These are phyloP conservation scores for Drosophila bunnanda DNA, from an alignment of 2,888 invertebrate genomes.

Conservation along the genomic window DNA sequence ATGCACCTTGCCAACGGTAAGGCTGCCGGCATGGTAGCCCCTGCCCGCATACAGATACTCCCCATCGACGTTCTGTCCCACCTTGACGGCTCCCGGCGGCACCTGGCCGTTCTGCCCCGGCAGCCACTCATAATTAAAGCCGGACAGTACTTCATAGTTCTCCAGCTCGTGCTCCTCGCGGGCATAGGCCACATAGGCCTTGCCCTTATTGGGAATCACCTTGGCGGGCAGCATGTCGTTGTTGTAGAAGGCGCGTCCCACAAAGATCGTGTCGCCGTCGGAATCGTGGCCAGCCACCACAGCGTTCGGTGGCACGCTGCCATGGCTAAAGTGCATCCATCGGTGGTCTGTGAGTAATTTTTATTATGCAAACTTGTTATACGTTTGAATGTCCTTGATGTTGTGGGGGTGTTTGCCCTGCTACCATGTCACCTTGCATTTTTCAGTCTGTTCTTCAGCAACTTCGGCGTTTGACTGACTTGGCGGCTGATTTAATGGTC, in stretches of 20 bases:
- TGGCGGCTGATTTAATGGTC: slow-evolving; percentile 23
- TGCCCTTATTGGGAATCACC: slow-evolving; percentile 87
- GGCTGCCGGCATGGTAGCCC: slow-evolving; percentile 88
- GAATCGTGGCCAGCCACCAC: slow-evolving; percentile 88
- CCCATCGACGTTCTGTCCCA: slow-evolving; percentile 88
- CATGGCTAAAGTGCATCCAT: slow-evolving; percentile 85
- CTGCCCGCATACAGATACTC: slow-evolving; percentile 89
- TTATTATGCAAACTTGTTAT: neutral
- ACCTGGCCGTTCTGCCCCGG: slow-evolving; percentile 87
- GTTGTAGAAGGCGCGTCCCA: slow-evolving; percentile 89
- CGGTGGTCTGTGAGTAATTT: slow-evolving; percentile 70
- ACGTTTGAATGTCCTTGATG: neutral
- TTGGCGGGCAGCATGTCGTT: slow-evolving; percentile 88
- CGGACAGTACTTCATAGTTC: slow-evolving; percentile 88
- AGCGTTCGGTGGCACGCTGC: slow-evolving; percentile 82
- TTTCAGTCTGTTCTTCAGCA: slow-evolving; percentile 25
- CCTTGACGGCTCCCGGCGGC: slow-evolving; percentile 88
- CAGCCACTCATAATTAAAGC: slow-evolving; percentile 88
- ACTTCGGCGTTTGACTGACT: slow-evolving; percentile 21
- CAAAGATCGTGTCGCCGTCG: slow-evolving; percentile 90
- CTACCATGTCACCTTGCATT: slow-evolving; percentile 14
- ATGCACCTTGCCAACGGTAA: slow-evolving; percentile 90
- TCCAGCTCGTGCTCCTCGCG: slow-evolving; percentile 88
- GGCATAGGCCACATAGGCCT: slow-evolving; percentile 87
- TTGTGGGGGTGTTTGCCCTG: neutral